phyloP scores from a whole-genome alignment of 2,797 vertebrate genomes.

The Siniperca scherzeri region DNA sequence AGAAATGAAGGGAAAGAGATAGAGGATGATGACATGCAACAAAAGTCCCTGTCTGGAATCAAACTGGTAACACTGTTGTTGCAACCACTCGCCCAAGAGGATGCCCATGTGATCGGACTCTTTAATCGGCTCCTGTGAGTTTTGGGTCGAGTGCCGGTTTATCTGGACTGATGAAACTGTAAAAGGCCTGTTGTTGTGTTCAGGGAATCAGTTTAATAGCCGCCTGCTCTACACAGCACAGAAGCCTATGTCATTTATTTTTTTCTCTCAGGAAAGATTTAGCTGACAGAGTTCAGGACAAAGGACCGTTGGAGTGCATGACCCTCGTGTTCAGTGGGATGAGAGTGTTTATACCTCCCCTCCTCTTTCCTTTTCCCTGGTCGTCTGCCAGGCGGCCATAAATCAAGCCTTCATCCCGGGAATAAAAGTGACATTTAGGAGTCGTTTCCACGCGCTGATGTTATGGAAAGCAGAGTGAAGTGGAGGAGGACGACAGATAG shows the following conservation, averaged over 20 bases:
- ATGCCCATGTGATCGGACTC: not conserved
- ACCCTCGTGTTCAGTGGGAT: conserved; percentile 34
- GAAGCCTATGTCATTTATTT: not conserved
- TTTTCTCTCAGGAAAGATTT: conserved; percentile 22
- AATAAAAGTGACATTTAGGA: conserved; percentile 83
- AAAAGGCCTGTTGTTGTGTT: conserved; percentile 25
- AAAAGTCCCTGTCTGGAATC: not conserved
- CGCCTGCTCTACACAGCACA: conserved; percentile 3
- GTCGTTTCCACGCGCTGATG: conserved; percentile 75
- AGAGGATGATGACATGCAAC: not conserved
- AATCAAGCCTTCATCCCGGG: conserved; percentile 77
- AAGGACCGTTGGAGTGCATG: conserved; percentile 3
- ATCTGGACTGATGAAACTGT: not conserved
- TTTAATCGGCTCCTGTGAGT: not conserved
- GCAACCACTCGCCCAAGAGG: not conserved
- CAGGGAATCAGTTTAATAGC: not conserved
- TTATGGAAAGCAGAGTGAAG: conserved; percentile 72
- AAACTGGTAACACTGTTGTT: not conserved
- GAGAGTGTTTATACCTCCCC: conserved; percentile 41
- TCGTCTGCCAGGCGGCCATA: conserved; percentile 66
- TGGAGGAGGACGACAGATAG: conserved; percentile 56
- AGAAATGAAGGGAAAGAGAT: not conserved
- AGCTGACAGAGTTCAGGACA: conserved; percentile 9
- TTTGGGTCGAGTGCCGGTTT: conserved; percentile 23
- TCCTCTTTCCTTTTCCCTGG: conserved; percentile 46